Base-by-base conservation (phyloP, 2,797 vertebrate genomes). In the Allobates femoralis region DNA sequence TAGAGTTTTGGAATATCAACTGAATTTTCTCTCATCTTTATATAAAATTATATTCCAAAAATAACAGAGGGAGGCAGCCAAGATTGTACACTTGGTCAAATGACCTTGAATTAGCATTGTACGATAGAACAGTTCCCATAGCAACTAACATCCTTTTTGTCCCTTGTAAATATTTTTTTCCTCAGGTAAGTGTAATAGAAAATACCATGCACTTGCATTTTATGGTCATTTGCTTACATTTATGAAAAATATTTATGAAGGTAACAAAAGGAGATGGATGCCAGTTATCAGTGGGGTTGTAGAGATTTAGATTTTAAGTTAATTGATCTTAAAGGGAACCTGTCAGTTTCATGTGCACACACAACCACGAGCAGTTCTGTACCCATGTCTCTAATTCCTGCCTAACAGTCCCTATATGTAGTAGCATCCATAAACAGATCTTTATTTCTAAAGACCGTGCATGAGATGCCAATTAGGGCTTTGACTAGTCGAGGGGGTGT, bases 111-210 rank as follows among this genome's bases (percentile, higher is more conserved):
- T 7, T n/a, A 41, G 32, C 32, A 21, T 69, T 83, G 21, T 73
- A 67, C 37, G 56, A 58, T 82, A 51, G 10, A 56, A 41, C 66
- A 55, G 81, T 82, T 82, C 28, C 81, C 66, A 82, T 82, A 41
- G 66, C 51, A 82, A 73, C 81, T 56, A 26, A 10, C 53, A 28
- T 26, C 53, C 66, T 58, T 58, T 37, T n/a, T 8, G 6, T 58
- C 23, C 51, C 53, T 6, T 32, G 32, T 41, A 73, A 83, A 26
- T 56, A 37, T 58, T n/a, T 69, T 81, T 56, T 66, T 58, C 19
- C 62, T 37, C 37, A 50, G 55, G 64, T 34, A 50, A 71, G 11
- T 82, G 50, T 71, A 55, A 55, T 37, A 82, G 37, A 26, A 53
- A 56, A 71, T 34, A 58, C 67, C 71, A 30, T 37, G 16, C 50